Evolutionary conservation across 2,797 vertebrate genomes (phyloP).

Genomic region (Parotocinclus haroldoi): DNA sequence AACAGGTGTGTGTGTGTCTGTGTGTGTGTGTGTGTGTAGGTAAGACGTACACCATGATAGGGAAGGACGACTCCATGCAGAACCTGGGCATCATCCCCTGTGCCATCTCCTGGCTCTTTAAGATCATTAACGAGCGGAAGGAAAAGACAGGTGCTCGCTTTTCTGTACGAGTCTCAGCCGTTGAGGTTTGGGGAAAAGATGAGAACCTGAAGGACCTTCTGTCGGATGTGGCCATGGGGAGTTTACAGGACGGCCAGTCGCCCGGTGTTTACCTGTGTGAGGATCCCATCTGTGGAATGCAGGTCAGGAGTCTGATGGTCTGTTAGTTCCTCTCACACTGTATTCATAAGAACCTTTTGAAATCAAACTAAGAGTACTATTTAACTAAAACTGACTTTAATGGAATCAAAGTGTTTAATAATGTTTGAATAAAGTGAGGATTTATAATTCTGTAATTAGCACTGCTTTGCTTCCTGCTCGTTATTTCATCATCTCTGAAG

Average conservation of each 20-base stretch:
- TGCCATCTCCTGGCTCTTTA: conserved; percentile 98
- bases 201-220: conserved; percentile 93
- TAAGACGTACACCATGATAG: conserved; percentile 97
- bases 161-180: conserved; percentile 93
- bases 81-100: conserved; percentile 94
- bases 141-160: conserved; percentile 96
- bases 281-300: conserved; percentile 97
- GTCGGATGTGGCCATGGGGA: conserved; percentile 93
- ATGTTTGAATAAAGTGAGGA: no score
- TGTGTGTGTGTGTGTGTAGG: conserved; percentile 66
- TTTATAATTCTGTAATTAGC: no score
- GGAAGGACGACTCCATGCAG: conserved; percentile 91
- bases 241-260: conserved; percentile 93
- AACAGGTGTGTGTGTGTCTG: not conserved
- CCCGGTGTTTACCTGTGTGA: conserved; percentile 96
- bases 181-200: conserved; percentile 95
- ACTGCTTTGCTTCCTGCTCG: no score
- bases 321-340: no score
- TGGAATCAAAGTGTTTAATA: no score
- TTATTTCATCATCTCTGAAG: no score
- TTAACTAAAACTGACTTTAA: no score
- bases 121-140: conserved; percentile 93
- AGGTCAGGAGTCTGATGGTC: conserved; percentile 71
- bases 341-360: no score
- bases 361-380: no score